Conservation (phyloP, 2,888 invertebrate genomes). For the Tholera decimalis region DNA sequence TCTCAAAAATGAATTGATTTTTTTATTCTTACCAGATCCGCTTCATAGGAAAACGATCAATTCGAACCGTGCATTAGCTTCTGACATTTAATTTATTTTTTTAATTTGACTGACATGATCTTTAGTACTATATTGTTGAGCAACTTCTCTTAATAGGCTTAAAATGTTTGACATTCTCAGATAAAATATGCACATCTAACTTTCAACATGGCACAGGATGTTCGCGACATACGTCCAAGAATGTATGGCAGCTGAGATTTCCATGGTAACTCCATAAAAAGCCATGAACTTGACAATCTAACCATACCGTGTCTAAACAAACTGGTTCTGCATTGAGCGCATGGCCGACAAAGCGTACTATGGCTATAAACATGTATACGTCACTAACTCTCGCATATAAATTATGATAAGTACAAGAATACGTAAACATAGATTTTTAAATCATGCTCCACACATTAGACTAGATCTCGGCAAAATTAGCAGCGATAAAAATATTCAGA, state of each 20-base stretch:
- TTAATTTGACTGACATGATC: neutral
- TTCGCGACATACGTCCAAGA: neutral
- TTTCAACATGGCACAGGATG: no score
- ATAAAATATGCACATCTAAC: neutral
- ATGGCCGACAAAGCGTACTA: slow-evolving; percentile 29
- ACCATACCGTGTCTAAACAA: slow-evolving; percentile 15
- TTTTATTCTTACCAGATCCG: no score
- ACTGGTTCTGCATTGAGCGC: slow-evolving; percentile 37
- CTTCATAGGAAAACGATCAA: no score
- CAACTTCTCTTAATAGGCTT: neutral
- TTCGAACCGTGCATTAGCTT: no score
- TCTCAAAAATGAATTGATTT: no score
- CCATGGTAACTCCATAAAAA: slow-evolving; percentile 22
- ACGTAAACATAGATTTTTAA: neutral
- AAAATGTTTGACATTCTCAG: neutral
- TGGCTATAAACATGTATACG: slow-evolving; percentile 23
- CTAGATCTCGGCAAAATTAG: slow-evolving; percentile 27
- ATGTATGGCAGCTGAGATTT: neutral
- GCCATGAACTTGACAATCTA: slow-evolving; percentile 37
- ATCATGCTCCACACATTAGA: slow-evolving; percentile 1
- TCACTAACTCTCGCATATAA: slow-evolving; percentile 15
- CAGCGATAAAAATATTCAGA: slow-evolving; percentile 2
- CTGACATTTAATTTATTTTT: no score
- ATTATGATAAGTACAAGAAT: no score
- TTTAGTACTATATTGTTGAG: no score